Base-by-base conservation (phyloP, 1,140 invertebrate species). In the Vanessa tameamea region DNA sequence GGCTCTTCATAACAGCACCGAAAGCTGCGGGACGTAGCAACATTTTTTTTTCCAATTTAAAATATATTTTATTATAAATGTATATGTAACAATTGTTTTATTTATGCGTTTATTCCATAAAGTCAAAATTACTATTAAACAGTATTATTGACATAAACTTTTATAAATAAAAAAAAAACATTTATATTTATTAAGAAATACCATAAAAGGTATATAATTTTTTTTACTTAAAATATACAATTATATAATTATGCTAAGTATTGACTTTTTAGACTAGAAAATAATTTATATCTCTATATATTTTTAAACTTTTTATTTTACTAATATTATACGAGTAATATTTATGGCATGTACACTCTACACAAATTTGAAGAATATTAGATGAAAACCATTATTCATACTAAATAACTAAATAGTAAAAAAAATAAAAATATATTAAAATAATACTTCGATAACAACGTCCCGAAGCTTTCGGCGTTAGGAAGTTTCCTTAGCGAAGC, bases 381-480 rank as follows among this genome's bases (percentile, higher is more conserved):
- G 9, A 43, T 9, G 37, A 43, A 43, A 43, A 43, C 8, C 9
- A 43, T 43, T 43, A 43, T 11, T 5, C 1, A 43, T 61, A 12
- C 23, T 5, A 61, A n/a, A n/a, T n/a, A n/a, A n/a, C n/a, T n/a
- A 37, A 64, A 64, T 13, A 51, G 12, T 15, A 51, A 57, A 57
- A 57, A 26, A 26, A 31, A 31, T 31, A 51, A 12, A 51, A 6
- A 51, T 9, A 51, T 37, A 37, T 61, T 20, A 64, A 61, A 51
- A 61, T 53, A 64, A 14, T 23, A 37, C 7, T 65, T 23, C 11
- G 5, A n/a, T 48, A 61, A 11, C 64, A 75, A 73, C 65, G 81
- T 92, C 88, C 90, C 90, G 90, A 70, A 91, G 87, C 88, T 85
- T 90, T 88, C 82, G 76, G 55, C 78, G 57, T 73, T 84, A 90